A percentile compares a stretch with the other conserved stretches of the same genome.
Evolutionary conservation across 1,140 invertebrate genomes (phyloP).

Genomic region (Aphelinus certus): DNA sequence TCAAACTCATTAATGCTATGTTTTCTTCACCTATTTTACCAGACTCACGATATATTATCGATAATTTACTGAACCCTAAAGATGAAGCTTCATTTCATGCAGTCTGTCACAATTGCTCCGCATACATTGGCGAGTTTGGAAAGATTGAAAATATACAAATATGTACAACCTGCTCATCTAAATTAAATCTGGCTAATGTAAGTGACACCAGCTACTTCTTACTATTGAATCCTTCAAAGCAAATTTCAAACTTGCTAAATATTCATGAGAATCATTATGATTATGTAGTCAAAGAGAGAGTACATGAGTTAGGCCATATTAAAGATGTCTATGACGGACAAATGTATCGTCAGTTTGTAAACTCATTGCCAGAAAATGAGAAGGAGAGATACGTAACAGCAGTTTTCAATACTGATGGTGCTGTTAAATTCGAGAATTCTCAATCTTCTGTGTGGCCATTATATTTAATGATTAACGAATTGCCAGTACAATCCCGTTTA

Average conservation of each 20-base stretch:
- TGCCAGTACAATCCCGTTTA: neutral
- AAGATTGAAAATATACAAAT: too few species aligned
- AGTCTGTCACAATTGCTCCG: slow-evolving; percentile 13
- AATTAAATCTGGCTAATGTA: too few species aligned
- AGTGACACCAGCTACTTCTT: too few species aligned
- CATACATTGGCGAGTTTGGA: neutral
- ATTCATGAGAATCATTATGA: neutral
- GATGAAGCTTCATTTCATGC: slow-evolving; percentile 10
- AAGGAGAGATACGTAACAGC: slow-evolving; percentile 11
- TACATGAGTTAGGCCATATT: neutral
- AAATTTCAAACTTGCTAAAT: slow-evolving; percentile 9
- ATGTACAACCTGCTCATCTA: too few species aligned
- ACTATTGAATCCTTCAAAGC: neutral
- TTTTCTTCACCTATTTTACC: slow-evolving; percentile 3
- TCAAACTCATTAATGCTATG: slow-evolving; percentile 17
- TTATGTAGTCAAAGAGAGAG: neutral
- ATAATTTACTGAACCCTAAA: slow-evolving; percentile 9
- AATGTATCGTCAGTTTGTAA: slow-evolving; percentile 11
- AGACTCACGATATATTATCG: slow-evolving; percentile 6
- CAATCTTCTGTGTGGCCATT: slow-evolving; percentile 20
- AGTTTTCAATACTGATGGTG: slow-evolving; percentile 20
- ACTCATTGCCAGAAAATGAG: neutral
- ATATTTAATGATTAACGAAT: slow-evolving; percentile 12
- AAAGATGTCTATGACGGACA: slow-evolving; percentile 21
- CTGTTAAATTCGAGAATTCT: slow-evolving; percentile 8